Base-by-base conservation (phyloP, 2,797 vertebrate species). In the Lacerta viridis region DNA sequence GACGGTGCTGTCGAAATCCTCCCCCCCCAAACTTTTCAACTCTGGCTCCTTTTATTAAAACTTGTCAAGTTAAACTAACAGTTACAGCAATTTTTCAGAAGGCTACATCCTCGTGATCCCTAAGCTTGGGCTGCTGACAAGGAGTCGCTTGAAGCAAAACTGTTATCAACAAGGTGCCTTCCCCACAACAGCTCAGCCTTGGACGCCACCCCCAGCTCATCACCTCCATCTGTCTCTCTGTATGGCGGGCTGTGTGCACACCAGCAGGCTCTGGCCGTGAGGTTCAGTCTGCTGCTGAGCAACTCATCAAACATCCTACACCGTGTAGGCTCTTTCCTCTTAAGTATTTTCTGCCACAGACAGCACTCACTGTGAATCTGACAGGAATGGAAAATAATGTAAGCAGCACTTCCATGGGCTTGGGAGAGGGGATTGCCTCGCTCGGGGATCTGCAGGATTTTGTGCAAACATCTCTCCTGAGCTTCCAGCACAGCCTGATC, bases 81-180 rank as follows among this genome's bases (percentile, higher is more conserved):
- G 92, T 94, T 95, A 91, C 76, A 64, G 91, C 92, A 94, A 91
- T 95, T 96, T 96, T 96, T 93, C 92, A 94, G 93, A 93, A 96
- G 94, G 93, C 95, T 90, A 87, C 88, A 92, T 93, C 90, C 95
- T 91, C 84, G 39, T 93, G 94, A 95, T 96, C 94, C 94, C 93
- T 94, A 95, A 96, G 95, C 90, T 95, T 92, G 92, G 91, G 95
- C 93, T 96, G 93, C 95, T 96, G 96, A 96, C 93, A 95, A 94
- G 88, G 91, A 95, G 94, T 95, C 92, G 93, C 95, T 97, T 89
- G 92, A 94, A 97, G 94, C 93, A 93, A 92, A 87, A 89, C 90
- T 90, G 93, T 95, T 96, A 95, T 90, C 93, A 95, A 95, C 95
- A 95, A 96, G 90, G 88, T 88, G 91, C 93, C 77, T 95, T 94